Conservation (phyloP, 2,797 vertebrate genomes). For the Sphaeramia orbicularis region DNA sequence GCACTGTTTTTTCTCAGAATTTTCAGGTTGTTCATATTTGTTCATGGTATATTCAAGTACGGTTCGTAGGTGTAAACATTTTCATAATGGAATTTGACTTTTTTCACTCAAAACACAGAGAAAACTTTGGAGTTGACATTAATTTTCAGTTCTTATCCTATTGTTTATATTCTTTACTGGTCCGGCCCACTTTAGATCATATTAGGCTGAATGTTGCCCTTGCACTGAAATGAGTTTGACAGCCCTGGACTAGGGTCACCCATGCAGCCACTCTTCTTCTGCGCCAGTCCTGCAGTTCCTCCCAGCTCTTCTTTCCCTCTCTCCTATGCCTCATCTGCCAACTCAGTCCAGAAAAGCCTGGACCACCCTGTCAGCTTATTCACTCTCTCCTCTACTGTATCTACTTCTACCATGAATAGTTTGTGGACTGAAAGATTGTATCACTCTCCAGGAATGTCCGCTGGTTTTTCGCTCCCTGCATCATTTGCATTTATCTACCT, state of each 20-base stretch:
- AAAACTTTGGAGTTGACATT: too few relatives aligned
- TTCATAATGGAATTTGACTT: too few relatives aligned
- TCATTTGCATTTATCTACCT: conserved; percentile 81
- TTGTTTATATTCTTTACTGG: too few relatives aligned
- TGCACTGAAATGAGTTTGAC: too few relatives aligned
- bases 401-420: conserved; percentile 55
- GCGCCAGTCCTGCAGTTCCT: conserved; percentile 34
- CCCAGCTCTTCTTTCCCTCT: conserved; percentile 4
- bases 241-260: conserved; percentile 45
- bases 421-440: conserved; percentile 71
- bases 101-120: too few relatives aligned
- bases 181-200: too few relatives aligned
- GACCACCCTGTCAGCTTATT: conserved; percentile 73
- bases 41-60: too few relatives aligned
- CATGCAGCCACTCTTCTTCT: conserved; percentile 47
- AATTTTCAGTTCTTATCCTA: too few relatives aligned
- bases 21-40: too few relatives aligned
- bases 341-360: conserved; percentile 16
- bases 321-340: conserved; percentile 19
- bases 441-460: conserved; percentile 76
- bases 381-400: conserved; percentile 58
- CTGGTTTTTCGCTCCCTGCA: conserved; percentile 69
- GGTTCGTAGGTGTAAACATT: too few relatives aligned
- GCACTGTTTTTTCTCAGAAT: too few relatives aligned
- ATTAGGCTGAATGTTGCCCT: too few relatives aligned